Conservation (phyloP, 2,888 invertebrate species). For the Lasioglossum zephyrum region DNA sequence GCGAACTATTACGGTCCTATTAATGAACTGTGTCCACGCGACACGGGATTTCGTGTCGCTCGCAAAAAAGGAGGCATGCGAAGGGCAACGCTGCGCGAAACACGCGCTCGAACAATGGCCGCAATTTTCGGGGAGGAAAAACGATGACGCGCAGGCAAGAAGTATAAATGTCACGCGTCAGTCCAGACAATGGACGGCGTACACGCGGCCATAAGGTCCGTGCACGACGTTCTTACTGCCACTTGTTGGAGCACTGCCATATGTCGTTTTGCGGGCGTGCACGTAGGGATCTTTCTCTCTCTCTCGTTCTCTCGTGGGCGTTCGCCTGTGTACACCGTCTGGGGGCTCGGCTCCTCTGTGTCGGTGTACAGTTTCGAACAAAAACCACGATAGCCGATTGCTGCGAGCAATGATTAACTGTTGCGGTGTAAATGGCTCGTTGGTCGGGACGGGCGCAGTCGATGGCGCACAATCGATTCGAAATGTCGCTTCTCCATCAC, state of each 20-base stretch:
- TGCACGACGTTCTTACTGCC: conserved; percentile 65
- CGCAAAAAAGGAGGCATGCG: neutral
- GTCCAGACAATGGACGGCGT: conserved; percentile 49
- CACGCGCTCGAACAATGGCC: neutral
- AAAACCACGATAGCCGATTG: conserved; percentile 50
- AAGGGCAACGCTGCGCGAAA: conserved; percentile 4
- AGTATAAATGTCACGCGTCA: conserved; percentile 39
- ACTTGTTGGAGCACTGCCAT: conserved; percentile 82
- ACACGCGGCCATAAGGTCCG: conserved; percentile 39
- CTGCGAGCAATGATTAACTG: conserved; percentile 28
- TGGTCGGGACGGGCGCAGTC: neutral
- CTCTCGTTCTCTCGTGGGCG: neutral
- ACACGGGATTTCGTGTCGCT: neutral
- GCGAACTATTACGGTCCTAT: neutral
- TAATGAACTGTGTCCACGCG: conserved; percentile 9
- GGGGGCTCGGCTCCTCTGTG: conserved; percentile 44
- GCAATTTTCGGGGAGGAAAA: conserved; percentile 32
- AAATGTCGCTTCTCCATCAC: neutral
- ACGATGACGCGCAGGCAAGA: conserved; percentile 21
- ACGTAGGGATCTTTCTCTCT: conserved; percentile 11
- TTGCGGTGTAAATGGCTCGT: conserved; percentile 2
- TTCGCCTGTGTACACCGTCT: neutral
- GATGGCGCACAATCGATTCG: conserved; percentile 6
- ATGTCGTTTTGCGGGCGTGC: conserved; percentile 69
- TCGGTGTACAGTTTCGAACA: conserved; percentile 66